phyloP scores from a whole-genome alignment of 2,113 vertebrate genomes.

The Pelodiscus sinensis region DNA sequence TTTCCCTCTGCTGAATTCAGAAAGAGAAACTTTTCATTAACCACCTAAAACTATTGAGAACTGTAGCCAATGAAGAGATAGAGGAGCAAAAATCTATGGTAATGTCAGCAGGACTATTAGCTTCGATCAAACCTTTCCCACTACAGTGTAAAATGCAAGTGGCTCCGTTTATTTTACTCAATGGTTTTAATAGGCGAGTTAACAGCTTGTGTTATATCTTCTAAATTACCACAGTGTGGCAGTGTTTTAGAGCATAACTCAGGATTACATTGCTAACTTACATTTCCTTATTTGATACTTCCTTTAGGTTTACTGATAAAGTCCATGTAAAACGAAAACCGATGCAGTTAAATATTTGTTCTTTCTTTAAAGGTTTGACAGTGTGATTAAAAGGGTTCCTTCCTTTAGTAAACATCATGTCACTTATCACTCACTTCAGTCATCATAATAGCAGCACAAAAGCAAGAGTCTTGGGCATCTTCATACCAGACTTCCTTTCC shows the following conservation, averaged over 20 bases:
- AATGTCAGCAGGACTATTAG: background rate
- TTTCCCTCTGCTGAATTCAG: background rate
- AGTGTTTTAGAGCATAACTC: conserved; percentile 72
- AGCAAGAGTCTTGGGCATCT: background rate
- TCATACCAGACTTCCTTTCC: background rate
- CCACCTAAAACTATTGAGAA: background rate
- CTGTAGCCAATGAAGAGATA: background rate
- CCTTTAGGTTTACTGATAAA: background rate
- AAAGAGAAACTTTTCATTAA: background rate
- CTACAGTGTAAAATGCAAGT: fast-evolving
- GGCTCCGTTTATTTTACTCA: fast-evolving
- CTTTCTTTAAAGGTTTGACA: background rate
- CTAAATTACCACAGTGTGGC: conserved; percentile 78
- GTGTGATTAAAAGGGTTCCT: background rate
- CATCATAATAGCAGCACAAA: background rate
- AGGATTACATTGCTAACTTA: background rate
- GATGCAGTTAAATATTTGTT: background rate
- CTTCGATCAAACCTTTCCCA: background rate
- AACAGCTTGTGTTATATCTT: background rate
- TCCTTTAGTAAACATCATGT: background rate
- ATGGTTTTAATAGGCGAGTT: background rate
- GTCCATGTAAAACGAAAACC: background rate
- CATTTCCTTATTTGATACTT: background rate
- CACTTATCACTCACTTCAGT: background rate
- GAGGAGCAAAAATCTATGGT: background rate